Conservation (phyloP, 2,113 vertebrate species). For the human region GRCh38 chr7:149217501-149218000, state of each 20-base stretch:
- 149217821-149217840: not conserved
- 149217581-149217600: not conserved
- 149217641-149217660: not conserved
- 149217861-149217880: not conserved
- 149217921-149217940: not conserved
- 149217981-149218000: too few species aligned
- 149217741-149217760: not conserved
- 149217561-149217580: too few species aligned
- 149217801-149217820: not conserved
- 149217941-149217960: not conserved
- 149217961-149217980: too few species aligned
- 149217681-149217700: not conserved
- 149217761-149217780: not conserved
- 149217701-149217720: too few species aligned
- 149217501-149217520: too few species aligned
- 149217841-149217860: too few species aligned
- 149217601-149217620: not conserved
- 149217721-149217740: not conserved
- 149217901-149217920: too few species aligned
- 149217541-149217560: too few species aligned
- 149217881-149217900: not conserved
- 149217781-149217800: not conserved
- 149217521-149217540: too few species aligned
- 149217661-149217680: not conserved
- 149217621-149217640: not conserved